A percentile compares a stretch with the other conserved stretches of the same genome.
Conservation (phyloP, 1,140 invertebrate genomes). For the Drosophila watanabei region DNA sequence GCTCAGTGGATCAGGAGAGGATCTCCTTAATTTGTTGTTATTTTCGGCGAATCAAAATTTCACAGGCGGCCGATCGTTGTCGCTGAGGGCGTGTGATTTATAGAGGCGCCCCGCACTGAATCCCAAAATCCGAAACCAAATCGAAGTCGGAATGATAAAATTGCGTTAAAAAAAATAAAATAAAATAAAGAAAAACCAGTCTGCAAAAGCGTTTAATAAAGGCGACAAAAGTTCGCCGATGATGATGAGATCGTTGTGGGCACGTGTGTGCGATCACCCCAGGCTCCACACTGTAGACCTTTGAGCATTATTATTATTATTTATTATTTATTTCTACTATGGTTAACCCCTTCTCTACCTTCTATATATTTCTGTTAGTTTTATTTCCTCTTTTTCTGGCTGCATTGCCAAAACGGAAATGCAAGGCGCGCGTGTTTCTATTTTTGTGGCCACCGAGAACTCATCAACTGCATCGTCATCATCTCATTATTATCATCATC, state of each 20-base stretch:
- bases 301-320: neutral
- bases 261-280: slow-evolving; percentile 40
- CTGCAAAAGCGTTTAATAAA: slow-evolving; percentile 19
- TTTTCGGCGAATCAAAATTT: slow-evolving; percentile 37
- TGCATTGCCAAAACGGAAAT: slow-evolving; percentile 76
- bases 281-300: neutral
- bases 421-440: slow-evolving; percentile 69
- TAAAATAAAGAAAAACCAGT: slow-evolving; percentile 16
- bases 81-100: slow-evolving; percentile 68
- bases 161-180: slow-evolving; percentile 11
- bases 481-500: slow-evolving; percentile 18
- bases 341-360: neutral
- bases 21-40: slow-evolving; percentile 19
- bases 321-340: neutral
- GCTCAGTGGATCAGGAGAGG: neutral
- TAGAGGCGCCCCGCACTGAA: slow-evolving; percentile 44
- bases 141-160: slow-evolving; percentile 25
- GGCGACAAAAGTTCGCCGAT: slow-evolving; percentile 17
- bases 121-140: slow-evolving; percentile 32
- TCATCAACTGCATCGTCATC: slow-evolving; percentile 45
- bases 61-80: neutral
- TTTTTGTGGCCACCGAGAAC: slow-evolving; percentile 65
- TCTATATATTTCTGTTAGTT: neutral
- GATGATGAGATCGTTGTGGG: slow-evolving; percentile 22
- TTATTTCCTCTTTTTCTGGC: slow-evolving; percentile 2